Evolutionary conservation across 2,888 invertebrate genomes (phyloP).

Genomic region (Leptura quadrifasciata): DNA sequence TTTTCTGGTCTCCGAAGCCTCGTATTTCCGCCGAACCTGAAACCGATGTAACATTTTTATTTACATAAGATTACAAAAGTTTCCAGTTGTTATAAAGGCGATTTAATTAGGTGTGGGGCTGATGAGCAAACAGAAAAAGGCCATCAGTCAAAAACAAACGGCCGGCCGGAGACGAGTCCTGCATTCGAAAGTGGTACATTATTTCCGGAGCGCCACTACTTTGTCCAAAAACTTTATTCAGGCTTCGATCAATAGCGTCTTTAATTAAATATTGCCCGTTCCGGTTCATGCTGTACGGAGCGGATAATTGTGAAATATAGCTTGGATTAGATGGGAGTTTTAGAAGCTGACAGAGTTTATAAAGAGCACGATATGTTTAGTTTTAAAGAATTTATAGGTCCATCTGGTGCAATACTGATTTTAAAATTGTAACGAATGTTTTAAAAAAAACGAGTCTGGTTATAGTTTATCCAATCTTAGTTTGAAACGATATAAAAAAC

Average conservation of each 20-base stretch:
- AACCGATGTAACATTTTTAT: background rate
- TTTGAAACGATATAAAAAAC: no score
- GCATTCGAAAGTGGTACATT: conserved; percentile 36
- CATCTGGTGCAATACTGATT: no score
- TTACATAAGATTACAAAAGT: background rate
- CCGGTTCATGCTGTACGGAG: background rate
- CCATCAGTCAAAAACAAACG: conserved; percentile 23
- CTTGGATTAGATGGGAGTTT: background rate
- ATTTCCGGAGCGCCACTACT: conserved; percentile 30
- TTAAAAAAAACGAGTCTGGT: no score
- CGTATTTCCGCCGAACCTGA: background rate
- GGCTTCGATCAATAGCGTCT: conserved; percentile 49
- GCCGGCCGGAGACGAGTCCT: conserved; percentile 17
- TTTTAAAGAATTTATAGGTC: background rate
- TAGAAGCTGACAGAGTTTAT: background rate
- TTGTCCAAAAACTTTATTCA: conserved; percentile 38
- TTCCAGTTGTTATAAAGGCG: conserved; percentile 9
- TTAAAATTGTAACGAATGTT: no score
- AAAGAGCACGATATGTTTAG: background rate
- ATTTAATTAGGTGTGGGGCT: conserved; percentile 18
- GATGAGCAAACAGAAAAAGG: conserved; percentile 19
- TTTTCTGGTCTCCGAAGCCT: background rate
- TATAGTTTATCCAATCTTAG: no score
- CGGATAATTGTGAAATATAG: conserved; percentile 13
- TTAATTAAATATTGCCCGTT: conserved; percentile 55